These are phyloP conservation scores for Hydrozoanthus tunicans DNA, from an alignment of 64 coral and sea anemone genomes.

Conservation along the genomic window DNA sequence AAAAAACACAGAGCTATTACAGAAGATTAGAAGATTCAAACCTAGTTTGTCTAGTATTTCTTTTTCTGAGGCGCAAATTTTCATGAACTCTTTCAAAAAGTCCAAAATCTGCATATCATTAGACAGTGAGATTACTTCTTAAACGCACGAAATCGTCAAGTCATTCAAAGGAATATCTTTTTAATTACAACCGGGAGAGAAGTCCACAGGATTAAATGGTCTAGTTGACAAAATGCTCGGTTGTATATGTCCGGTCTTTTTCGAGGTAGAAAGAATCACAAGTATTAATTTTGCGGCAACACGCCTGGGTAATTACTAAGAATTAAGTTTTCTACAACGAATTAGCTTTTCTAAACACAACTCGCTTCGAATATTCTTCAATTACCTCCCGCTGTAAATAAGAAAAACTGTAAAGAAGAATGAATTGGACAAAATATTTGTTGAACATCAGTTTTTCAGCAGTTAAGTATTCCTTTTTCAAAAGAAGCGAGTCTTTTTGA, in stretches of 20 bases:
- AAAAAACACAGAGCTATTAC: not conserved
- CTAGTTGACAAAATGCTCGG: conserved; percentile 37
- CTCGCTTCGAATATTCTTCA: conserved; percentile 1
- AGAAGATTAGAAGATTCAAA: not conserved
- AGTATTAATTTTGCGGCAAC: conserved; percentile 54
- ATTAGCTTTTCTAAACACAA: conserved; percentile 56
- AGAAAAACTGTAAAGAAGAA: conserved; percentile 17
- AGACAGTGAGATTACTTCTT: not conserved
- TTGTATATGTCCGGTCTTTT: conserved; percentile 58
- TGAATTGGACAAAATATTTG: not conserved
- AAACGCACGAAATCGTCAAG: not conserved
- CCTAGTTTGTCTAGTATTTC: not conserved
- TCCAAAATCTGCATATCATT: too few species aligned
- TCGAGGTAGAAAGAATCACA: conserved; percentile 9
- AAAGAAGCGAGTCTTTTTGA: not conserved
- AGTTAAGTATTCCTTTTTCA: not conserved
- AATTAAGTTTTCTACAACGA: conserved; percentile 50
- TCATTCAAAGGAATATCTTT: conserved; percentile 48
- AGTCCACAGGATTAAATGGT: conserved; percentile 42
- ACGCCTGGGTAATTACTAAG: conserved; percentile 55
- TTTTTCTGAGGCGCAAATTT: not conserved
- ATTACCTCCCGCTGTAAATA: conserved; percentile 26
- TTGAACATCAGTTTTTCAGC: not conserved
- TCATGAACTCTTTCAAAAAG: not conserved
- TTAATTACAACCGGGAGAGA: conserved; percentile 45